Conservation (phyloP, 2,113 vertebrate species). For the Anhinga anhinga region DNA sequence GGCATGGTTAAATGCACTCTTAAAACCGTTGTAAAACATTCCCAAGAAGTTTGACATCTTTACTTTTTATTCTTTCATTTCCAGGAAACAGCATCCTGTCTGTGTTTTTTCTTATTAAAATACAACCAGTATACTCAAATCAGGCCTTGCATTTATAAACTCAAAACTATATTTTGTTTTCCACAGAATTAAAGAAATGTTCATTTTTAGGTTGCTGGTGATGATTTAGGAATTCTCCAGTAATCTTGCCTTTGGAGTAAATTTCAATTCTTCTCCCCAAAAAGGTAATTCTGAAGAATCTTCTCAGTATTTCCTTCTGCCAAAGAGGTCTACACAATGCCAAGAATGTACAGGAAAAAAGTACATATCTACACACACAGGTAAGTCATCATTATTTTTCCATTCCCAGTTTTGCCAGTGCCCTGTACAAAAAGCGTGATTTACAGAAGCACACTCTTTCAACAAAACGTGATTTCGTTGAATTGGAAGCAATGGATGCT, state of each 20-base stretch:
- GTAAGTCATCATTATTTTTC: not conserved
- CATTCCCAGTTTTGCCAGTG: not conserved
- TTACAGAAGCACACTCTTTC: not conserved
- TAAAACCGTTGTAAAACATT: not conserved
- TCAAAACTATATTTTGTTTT: not conserved
- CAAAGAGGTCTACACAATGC: not conserved
- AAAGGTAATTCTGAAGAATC: not conserved
- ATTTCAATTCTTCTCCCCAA: not conserved
- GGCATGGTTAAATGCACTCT: not conserved
- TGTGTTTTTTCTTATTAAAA: not conserved
- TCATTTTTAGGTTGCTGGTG: not conserved
- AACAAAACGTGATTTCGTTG: not conserved
- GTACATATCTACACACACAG: not conserved
- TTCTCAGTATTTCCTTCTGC: not conserved
- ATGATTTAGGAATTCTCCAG: not conserved
- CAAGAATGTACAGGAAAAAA: not conserved
- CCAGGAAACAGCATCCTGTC: not conserved
- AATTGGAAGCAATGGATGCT: not conserved
- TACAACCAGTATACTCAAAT: not conserved
- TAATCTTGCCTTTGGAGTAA: not conserved
- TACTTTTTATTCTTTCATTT: not conserved
- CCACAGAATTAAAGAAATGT: not conserved
- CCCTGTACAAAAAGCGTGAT: not conserved
- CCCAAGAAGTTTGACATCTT: not conserved
- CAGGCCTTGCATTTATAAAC: not conserved